phyloP scores from a whole-genome alignment of 2,888 invertebrate species.

The Troglohyphantes excavatus region DNA sequence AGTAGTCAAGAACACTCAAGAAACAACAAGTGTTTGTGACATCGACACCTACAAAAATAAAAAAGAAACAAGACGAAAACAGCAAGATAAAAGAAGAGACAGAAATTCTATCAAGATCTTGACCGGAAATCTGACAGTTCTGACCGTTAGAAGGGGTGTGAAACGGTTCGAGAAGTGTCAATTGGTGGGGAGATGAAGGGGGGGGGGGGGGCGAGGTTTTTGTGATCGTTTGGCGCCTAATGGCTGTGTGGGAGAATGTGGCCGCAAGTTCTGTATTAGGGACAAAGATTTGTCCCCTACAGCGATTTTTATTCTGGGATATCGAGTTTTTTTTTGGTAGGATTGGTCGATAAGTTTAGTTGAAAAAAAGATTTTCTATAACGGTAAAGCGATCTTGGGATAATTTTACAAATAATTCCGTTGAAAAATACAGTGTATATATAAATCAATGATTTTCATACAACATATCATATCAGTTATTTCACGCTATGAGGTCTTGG shows the following conservation, averaged over 20 bases:
- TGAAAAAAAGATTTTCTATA: conserved; percentile 3
- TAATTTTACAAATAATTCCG: no score
- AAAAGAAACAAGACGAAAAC: not conserved
- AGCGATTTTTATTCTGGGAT: conserved; percentile 12
- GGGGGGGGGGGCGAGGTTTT: conserved; percentile 5
- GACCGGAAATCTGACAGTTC: conserved; percentile 72
- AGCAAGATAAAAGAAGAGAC: conserved; percentile 30
- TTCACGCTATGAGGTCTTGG: no score
- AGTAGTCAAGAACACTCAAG: conserved; percentile 52
- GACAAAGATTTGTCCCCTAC: conserved; percentile 40
- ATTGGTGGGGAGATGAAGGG: not conserved
- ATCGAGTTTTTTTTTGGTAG: not conserved
- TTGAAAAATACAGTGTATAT: no score
- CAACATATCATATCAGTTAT: no score
- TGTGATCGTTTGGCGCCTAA: conserved; percentile 50
- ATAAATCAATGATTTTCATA: no score
- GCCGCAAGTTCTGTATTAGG: conserved; percentile 23
- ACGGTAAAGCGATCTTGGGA: no score
- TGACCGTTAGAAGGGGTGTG: conserved; percentile 44
- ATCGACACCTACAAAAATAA: conserved; percentile 23
- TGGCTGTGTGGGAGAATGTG: conserved; percentile 48
- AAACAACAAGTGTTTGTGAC: conserved; percentile 74
- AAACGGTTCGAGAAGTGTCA: not conserved
- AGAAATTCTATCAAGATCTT: conserved; percentile 69
- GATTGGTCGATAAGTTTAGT: conserved; percentile 22